These are phyloP conservation scores for Psittacula cyanocephala DNA, from an alignment of 2,113 vertebrate genomes.

Conservation along the genomic window DNA sequence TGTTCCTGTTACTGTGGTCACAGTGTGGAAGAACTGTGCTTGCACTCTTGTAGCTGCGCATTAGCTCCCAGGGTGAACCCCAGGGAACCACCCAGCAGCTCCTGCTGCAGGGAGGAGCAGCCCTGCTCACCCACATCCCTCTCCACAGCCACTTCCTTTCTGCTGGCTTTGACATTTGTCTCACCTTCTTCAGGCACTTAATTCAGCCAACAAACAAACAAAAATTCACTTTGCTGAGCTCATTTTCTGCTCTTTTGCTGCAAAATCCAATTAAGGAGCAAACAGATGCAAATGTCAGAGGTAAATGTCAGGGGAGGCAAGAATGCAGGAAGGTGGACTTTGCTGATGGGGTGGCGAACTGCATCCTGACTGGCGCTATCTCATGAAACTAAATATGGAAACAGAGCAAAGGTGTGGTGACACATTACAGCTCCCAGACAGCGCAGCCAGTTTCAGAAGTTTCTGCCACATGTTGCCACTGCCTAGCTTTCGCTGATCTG, in stretches of 20 bases:
- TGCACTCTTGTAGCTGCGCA: background rate
- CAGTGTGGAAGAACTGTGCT: background rate
- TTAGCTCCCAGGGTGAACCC: background rate
- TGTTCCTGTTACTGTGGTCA: background rate
- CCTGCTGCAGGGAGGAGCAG: background rate
- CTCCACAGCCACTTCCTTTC: background rate
- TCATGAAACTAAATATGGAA: background rate
- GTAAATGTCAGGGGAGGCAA: background rate
- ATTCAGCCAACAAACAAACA: background rate
- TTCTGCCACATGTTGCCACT: background rate
- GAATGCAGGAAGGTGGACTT: background rate
- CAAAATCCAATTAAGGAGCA: background rate
- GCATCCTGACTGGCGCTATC: rapidly evolving
- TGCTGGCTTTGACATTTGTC: background rate
- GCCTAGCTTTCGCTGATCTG: background rate
- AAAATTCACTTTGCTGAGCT: background rate
- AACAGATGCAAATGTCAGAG: background rate
- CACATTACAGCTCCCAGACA: background rate
- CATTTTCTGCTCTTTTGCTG: background rate
- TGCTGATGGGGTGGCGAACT: background rate
- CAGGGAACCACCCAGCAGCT: background rate
- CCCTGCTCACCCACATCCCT: background rate
- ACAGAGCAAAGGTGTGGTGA: rapidly evolving
- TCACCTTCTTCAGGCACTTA: background rate
- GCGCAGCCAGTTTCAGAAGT: background rate